Base-by-base conservation (phyloP, 2,797 vertebrate species). In the Orestias chungarensis region DNA sequence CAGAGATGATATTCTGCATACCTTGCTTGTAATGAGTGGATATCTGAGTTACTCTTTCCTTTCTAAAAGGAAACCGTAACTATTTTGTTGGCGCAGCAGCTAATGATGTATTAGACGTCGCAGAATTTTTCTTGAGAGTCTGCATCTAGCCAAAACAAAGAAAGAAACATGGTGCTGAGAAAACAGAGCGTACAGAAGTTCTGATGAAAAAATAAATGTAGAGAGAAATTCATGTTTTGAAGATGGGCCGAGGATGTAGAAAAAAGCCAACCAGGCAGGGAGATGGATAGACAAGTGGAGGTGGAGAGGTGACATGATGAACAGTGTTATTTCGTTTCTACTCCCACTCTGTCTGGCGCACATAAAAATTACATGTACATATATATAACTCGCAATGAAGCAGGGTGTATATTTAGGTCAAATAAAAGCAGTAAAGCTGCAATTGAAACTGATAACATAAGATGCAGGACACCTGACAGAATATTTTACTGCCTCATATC, bases 131-230 rank as follows among this genome's bases (percentile, higher is more conserved):
- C 66, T 31, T 23, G 9, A 20, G 50, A 44, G 54, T 50, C 76
- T 92, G 82, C 72, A 86, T 92, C 87, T 90, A 52, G 25, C n/a
- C n/a, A 50, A 27, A 52, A 42, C 40, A 17, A 44, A 44, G 1
- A 44, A 15, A 57, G 14, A 33, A 10, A 47, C 25, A 1, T 7
- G 59, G 20, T 15, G 23, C 38, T 62, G 35, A 6, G 20, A 62
- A 62, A 62, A 40, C 12, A 23, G 18, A 59, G 55, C 9, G 11
- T 17, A 35, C 31, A 35, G 31, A 35, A 59, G 31, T 11, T 38
- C 23, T n/a, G 59, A 62, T 40, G 59, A 15, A n/a, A 62, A 40
- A 62, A 62, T 38, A 59, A 35, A 33, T 57, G 31, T 11, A 33
- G 17, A 23, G 55, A 59, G 6, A 62, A n/a, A 40, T 62, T 40